Percentiles rank a stretch among this genome's conserved stretches.
These are phyloP conservation scores for Teleogryllus oceanicus DNA, from an alignment of 2,888 invertebrate genomes.

Conservation along the genomic window DNA sequence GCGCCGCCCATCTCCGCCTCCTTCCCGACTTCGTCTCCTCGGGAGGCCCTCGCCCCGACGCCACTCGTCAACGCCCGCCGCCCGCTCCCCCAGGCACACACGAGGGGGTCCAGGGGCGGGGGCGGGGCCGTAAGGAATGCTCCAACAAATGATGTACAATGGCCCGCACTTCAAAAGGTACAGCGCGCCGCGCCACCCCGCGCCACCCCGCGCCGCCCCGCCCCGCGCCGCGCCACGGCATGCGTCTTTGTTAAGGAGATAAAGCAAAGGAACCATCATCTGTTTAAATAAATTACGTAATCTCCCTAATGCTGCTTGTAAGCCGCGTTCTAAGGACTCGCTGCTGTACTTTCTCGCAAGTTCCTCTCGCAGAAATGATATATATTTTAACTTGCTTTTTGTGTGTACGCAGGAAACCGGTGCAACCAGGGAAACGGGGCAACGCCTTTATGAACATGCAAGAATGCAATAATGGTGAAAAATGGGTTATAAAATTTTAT, in stretches of 20 bases:
- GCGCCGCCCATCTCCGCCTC: background rate
- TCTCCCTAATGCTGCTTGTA: conserved; percentile 7
- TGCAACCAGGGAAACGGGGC: background rate
- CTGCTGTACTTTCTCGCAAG: background rate
- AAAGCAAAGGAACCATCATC: background rate
- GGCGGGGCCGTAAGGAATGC: background rate
- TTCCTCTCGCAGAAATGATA: background rate
- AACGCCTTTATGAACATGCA: background rate
- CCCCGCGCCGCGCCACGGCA: background rate
- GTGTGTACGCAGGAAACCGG: no score
- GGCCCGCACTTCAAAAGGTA: conserved; percentile 5
- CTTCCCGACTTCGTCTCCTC: no score
- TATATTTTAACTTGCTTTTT: conserved; percentile 1
- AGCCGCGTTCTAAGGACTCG: background rate
- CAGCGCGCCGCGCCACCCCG: background rate
- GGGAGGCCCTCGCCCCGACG: background rate
- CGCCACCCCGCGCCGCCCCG: background rate
- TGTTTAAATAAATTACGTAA: conserved; percentile 3
- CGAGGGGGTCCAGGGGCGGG: background rate
- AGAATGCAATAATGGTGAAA: conserved; percentile 6
- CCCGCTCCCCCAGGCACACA: background rate
- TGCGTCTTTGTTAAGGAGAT: background rate
- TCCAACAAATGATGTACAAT: background rate
- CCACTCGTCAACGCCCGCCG: background rate
- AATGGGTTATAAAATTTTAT: conserved; percentile 18